Conservation (phyloP, 2,113 vertebrate species). For the Trematomus loennbergii region DNA sequence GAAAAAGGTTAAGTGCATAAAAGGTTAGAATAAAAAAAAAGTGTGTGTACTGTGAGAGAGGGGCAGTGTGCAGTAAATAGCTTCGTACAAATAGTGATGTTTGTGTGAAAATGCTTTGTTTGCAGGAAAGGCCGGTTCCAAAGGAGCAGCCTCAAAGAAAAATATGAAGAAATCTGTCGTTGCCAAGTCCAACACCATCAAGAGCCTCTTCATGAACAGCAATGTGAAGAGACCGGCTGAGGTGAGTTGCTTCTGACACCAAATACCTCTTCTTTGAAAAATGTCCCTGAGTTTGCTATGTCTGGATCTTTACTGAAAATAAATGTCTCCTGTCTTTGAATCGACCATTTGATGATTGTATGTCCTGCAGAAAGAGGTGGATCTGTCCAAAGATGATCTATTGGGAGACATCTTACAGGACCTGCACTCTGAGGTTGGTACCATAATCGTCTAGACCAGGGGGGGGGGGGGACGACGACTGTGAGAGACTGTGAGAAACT, state of each 20-base stretch:
- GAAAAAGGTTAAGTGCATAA: too few relatives aligned
- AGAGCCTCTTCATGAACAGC: slow-evolving; percentile 95
- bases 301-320: background rate
- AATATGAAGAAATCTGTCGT: slow-evolving; percentile 86
- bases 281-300: background rate
- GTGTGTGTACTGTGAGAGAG: background rate
- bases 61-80: background rate
- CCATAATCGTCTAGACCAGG: too few relatives aligned
- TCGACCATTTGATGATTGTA: slow-evolving; percentile 25
- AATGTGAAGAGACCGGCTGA: slow-evolving; percentile 90
- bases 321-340: background rate
- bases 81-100: background rate
- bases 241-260: slow-evolving; percentile 62
- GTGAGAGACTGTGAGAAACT: too few relatives aligned
- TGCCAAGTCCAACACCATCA: slow-evolving; percentile 94
- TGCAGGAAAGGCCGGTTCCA: slow-evolving; percentile 85
- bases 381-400: slow-evolving; percentile 95
- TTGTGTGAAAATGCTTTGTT: slow-evolving; percentile 1
- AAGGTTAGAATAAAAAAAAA: too few relatives aligned
- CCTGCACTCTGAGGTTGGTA: slow-evolving; percentile 90
- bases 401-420: slow-evolving; percentile 96
- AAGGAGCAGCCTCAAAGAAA: slow-evolving; percentile 75
- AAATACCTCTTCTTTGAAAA: background rate
- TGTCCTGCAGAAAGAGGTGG: slow-evolving; percentile 90
- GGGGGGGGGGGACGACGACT: too few relatives aligned